These are phyloP conservation scores for Drosophila cognata DNA, from an alignment of 2,888 invertebrate genomes.

Conservation along the genomic window DNA sequence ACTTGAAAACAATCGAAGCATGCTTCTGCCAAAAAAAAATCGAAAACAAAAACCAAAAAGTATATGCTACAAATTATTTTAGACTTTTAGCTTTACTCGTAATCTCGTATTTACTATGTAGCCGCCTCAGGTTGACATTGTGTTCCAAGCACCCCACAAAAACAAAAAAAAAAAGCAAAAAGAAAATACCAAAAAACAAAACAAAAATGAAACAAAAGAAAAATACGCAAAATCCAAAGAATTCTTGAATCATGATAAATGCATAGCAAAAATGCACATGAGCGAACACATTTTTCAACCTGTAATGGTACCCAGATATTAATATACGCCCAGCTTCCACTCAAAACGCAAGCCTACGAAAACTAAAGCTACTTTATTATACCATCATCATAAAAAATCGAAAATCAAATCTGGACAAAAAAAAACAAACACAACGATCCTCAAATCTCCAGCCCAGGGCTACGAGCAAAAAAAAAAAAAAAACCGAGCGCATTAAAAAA, in stretches of 20 bases:
- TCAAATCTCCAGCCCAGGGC: constrained; percentile 66
- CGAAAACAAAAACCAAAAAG: constrained; percentile 4
- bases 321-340: constrained; percentile 84
- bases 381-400: constrained; percentile 34
- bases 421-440: constrained; percentile 34
- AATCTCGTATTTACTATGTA: constrained; percentile 52
- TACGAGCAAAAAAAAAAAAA: constrained; percentile 52
- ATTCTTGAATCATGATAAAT: constrained; percentile 37
- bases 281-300: constrained; percentile 77
- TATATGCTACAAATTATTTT: constrained; percentile 48
- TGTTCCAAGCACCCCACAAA: constrained; percentile 61
- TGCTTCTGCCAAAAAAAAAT: constrained; percentile 60
- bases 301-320: constrained; percentile 84
- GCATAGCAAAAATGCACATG: constrained; percentile 57
- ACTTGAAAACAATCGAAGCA: constrained; percentile 68
- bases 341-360: constrained; percentile 57
- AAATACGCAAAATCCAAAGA: constrained; percentile 4
- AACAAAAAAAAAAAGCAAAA: constrained; percentile 19
- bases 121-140: constrained; percentile 76
- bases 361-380: constrained; percentile 38
- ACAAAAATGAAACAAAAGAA: constrained; percentile 7
- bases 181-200: constrained; percentile 1
- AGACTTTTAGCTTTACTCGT: constrained; percentile 62
- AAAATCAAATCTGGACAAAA: constrained; percentile 36
- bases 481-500: constrained; percentile 61